These are phyloP conservation scores for Mirounga angustirostris DNA, from an alignment of 2,113 vertebrate genomes.

Conservation along the genomic window DNA sequence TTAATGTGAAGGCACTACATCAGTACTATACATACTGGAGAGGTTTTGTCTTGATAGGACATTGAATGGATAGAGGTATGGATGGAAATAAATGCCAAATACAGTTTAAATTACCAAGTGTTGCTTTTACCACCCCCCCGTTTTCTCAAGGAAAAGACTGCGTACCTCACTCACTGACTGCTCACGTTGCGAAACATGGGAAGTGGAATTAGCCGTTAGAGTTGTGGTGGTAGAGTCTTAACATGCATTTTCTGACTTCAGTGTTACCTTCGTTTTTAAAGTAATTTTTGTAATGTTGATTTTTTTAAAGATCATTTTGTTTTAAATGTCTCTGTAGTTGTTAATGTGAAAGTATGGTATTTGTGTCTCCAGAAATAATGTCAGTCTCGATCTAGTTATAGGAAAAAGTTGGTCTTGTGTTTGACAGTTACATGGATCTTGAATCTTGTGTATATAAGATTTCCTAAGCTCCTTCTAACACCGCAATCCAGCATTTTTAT, in stretches of 20 bases:
- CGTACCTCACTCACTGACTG: neutral
- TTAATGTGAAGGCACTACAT: neutral
- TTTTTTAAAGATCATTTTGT: slow-evolving; percentile 53
- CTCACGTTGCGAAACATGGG: neutral
- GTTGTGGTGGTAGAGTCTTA: neutral
- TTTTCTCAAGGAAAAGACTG: neutral
- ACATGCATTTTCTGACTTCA: neutral
- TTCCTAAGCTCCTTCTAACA: slow-evolving; percentile 31
- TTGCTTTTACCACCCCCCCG: neutral
- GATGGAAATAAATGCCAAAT: neutral
- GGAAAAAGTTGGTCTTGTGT: slow-evolving; percentile 35
- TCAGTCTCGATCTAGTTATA: neutral
- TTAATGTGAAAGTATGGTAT: slow-evolving; percentile 47
- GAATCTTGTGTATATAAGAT: neutral
- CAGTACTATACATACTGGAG: neutral
- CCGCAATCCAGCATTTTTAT: slow-evolving; percentile 17
- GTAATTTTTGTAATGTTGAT: slow-evolving; percentile 16
- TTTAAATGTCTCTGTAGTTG: slow-evolving; percentile 51
- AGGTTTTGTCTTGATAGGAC: neutral
- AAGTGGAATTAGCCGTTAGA: neutral
- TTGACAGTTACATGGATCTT: slow-evolving; percentile 46
- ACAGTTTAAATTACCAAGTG: neutral
- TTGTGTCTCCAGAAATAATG: slow-evolving; percentile 51
- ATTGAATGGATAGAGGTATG: neutral
- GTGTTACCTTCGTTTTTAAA: slow-evolving; percentile 8